A percentile compares a stretch with the other conserved stretches of the same genome.
phyloP scores from a whole-genome alignment of 2,797 vertebrate genomes.

The Phrynocephalus forsythii region DNA sequence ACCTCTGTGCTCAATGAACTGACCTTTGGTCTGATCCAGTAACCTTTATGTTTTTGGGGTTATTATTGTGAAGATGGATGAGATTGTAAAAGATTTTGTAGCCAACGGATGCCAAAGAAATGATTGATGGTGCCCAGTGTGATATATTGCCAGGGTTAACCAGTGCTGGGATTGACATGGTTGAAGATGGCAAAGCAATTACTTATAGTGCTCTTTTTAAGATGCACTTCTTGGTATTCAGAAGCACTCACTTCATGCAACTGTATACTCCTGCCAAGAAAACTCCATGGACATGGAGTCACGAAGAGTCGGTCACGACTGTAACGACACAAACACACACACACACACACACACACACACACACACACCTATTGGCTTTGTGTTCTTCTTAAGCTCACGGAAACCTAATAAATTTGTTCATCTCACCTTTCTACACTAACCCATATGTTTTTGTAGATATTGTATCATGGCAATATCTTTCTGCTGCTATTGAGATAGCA shows the following conservation, averaged over 20 bases:
- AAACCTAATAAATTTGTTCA: background rate
- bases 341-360: too few relatives aligned
- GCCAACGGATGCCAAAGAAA: background rate
- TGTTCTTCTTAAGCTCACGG: background rate
- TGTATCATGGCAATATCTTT: slow-evolving; percentile 20
- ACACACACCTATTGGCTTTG: background rate
- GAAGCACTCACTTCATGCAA: background rate
- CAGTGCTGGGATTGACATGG: background rate
- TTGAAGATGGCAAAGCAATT: slow-evolving; percentile 4
- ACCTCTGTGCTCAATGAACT: background rate
- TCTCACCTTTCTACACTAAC: background rate
- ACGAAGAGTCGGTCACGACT: too few relatives aligned
- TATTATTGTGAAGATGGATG: background rate
- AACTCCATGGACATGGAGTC: too few relatives aligned
- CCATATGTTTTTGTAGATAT: background rate
- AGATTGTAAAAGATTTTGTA: background rate
- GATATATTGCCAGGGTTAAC: slow-evolving; percentile 3
- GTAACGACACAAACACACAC: too few relatives aligned
- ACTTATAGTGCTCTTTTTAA: slow-evolving; percentile 8
- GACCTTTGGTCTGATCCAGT: slow-evolving; percentile 1
- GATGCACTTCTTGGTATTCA: slow-evolving; percentile 15
- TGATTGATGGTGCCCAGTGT: background rate
- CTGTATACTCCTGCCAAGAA: too few relatives aligned
- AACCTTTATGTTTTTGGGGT: background rate
- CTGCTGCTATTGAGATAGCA: background rate